Conservation (phyloP, 2,797 vertebrate species). For the Poeciliopsis presidionis region DNA sequence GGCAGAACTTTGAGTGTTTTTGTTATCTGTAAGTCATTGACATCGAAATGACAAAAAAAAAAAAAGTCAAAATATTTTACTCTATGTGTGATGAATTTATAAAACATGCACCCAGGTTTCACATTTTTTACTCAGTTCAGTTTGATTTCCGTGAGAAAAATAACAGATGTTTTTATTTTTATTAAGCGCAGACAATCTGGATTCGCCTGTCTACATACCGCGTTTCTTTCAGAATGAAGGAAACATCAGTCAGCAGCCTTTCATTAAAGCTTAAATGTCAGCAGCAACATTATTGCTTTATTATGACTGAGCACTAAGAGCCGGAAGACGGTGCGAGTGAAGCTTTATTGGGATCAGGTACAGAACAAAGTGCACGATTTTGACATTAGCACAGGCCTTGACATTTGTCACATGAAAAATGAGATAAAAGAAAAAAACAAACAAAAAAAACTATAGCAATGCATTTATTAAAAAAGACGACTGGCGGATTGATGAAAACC, state of each 20-base stretch:
- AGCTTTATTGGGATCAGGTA: constrained; percentile 60
- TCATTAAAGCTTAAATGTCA: background rate
- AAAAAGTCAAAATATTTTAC: background rate
- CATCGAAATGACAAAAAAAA: background rate
- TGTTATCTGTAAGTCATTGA: background rate
- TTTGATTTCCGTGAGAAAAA: background rate
- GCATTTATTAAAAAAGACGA: constrained; percentile 39
- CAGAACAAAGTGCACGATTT: constrained; percentile 36
- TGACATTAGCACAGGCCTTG: constrained; percentile 9
- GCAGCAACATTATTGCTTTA: background rate
- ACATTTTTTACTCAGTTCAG: background rate
- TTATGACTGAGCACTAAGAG: constrained; percentile 10
- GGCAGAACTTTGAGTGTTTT: background rate
- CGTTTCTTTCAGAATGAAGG: background rate
- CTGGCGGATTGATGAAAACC: constrained; percentile 28
- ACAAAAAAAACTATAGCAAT: constrained; percentile 9
- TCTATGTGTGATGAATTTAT: too few relatives aligned
- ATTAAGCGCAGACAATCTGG: background rate
- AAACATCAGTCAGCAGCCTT: background rate
- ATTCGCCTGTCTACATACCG: background rate
- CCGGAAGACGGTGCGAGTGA: constrained; percentile 33
- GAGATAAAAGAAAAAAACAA: constrained; percentile 6
- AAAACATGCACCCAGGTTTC: background rate
- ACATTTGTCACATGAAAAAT: constrained; percentile 15
- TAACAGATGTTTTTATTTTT: background rate